Conservation (phyloP, 2,113 vertebrate genomes). For the Pedetes capensis region DNA sequence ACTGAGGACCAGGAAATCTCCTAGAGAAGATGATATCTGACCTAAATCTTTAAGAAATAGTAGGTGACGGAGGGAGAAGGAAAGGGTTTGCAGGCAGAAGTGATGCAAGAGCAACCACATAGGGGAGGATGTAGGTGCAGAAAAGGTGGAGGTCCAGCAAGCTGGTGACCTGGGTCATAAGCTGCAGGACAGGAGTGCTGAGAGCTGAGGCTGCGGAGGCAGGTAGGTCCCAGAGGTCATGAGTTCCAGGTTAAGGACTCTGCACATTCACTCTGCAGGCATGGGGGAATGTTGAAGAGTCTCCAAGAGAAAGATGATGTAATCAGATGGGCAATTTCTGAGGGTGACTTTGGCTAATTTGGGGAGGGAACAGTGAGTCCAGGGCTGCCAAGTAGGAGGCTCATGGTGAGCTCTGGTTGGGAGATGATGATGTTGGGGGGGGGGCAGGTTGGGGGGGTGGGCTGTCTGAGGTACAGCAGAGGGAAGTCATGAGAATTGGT, state of each 20-base stretch:
- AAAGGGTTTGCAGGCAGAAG: neutral
- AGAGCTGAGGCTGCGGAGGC: neutral
- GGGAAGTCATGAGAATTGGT: too few relatives aligned
- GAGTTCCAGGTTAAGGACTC: neutral
- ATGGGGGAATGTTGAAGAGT: neutral
- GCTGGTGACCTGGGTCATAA: too few relatives aligned
- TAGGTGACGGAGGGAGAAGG: neutral
- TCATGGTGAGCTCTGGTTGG: neutral
- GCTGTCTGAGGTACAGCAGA: rapidly evolving
- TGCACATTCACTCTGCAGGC: neutral
- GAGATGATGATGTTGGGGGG: neutral
- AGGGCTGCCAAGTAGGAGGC: neutral
- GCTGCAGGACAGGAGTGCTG: neutral
- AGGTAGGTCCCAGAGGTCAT: too few relatives aligned
- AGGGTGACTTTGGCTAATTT: neutral
- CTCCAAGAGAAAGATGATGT: neutral
- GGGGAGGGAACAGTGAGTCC: neutral
- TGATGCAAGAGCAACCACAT: neutral
- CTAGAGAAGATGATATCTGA: too few relatives aligned
- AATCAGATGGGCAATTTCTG: neutral
- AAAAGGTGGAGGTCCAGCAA: neutral
- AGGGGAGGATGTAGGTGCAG: neutral
- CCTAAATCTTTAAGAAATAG: neutral
- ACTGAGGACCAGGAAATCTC: neutral
- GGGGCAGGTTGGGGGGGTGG: neutral